Conservation (phyloP, 2,113 vertebrate species). For the Mugil cephalus region DNA sequence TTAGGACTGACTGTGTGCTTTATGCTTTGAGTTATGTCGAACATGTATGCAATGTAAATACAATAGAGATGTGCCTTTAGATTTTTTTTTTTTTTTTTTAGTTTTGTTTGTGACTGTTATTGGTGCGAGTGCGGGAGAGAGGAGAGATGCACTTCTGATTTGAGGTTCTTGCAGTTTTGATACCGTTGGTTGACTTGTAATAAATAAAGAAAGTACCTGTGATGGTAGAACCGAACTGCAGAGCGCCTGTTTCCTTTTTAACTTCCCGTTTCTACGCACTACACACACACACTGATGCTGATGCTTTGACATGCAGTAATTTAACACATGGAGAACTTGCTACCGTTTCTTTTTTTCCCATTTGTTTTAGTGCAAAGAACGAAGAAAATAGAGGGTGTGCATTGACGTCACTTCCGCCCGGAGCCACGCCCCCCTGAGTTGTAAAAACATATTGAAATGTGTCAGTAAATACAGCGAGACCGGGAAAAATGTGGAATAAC, state of each 20-base stretch:
- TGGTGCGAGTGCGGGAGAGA: constrained; percentile 19
- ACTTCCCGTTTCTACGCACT: neutral
- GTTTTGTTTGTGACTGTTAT: constrained; percentile 38
- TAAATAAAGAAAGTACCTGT: constrained; percentile 78
- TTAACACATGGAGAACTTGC: no score
- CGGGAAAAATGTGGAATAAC: no score
- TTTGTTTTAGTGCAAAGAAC: no score
- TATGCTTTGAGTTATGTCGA: constrained; percentile 46
- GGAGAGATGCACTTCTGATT: constrained; percentile 42
- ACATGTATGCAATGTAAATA: constrained; percentile 81
- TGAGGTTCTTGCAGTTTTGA: constrained; percentile 73
- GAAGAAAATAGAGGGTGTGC: no score
- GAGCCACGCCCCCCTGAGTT: no score
- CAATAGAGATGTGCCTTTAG: constrained; percentile 78
- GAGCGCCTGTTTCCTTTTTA: constrained; percentile 5
- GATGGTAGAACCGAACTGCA: constrained; percentile 49
- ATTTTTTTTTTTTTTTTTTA: constrained; percentile 24
- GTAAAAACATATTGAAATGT: no score
- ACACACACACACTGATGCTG: neutral
- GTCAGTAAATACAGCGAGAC: no score
- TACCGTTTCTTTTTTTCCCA: no score
- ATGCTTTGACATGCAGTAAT: no score
- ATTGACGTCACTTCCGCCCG: no score
- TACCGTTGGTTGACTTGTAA: constrained; percentile 80
- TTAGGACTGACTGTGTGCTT: constrained; percentile 44